phyloP scores from a whole-genome alignment of 2,113 vertebrate genomes.

The Phyllopteryx taeniolatus region DNA sequence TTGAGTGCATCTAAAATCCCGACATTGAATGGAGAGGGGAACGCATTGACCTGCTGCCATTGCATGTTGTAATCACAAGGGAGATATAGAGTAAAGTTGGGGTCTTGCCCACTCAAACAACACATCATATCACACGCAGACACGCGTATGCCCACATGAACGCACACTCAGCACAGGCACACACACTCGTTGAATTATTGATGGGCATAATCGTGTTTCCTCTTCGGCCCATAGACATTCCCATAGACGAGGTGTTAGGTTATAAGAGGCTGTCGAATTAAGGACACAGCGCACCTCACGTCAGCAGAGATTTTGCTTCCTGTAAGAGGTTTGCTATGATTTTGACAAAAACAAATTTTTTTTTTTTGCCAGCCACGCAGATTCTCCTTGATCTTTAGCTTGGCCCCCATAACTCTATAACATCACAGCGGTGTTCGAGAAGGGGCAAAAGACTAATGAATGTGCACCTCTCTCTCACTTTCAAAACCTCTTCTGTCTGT shows the following conservation, averaged over 20 bases:
- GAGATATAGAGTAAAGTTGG: constrained; percentile 64
- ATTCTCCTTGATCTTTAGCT: constrained; percentile 63
- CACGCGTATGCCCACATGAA: constrained; percentile 25
- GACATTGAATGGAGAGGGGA: constrained; percentile 36
- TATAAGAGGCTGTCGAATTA: constrained; percentile 68
- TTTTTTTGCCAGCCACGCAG: constrained; percentile 61
- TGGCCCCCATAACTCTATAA: constrained; percentile 67
- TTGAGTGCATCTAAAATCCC: constrained; percentile 53
- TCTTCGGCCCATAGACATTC: constrained; percentile 58
- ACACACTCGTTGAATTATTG: constrained; percentile 69
- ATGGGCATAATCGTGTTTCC: constrained; percentile 73
- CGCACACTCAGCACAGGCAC: constrained; percentile 18
- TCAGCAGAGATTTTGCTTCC: constrained; percentile 71
- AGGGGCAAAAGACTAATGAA: constrained; percentile 49
- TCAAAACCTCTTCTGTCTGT: constrained; percentile 46
- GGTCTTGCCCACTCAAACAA: constrained; percentile 56
- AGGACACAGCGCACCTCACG: constrained; percentile 52
- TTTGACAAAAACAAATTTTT: constrained; percentile 68
- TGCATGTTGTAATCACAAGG: constrained; percentile 58
- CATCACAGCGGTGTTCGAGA: constrained; percentile 39
- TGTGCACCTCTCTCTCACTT: constrained; percentile 47
- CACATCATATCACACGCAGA: constrained; percentile 47
- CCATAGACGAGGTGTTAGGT: constrained; percentile 69
- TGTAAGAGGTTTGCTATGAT: constrained; percentile 59
- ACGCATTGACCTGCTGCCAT: constrained; percentile 29